Percentiles rank a stretch among this genome's conserved stretches.
These are phyloP conservation scores for Notarius quadriscutis DNA, from an alignment of 2,113 vertebrate species.

Conservation along the genomic window DNA sequence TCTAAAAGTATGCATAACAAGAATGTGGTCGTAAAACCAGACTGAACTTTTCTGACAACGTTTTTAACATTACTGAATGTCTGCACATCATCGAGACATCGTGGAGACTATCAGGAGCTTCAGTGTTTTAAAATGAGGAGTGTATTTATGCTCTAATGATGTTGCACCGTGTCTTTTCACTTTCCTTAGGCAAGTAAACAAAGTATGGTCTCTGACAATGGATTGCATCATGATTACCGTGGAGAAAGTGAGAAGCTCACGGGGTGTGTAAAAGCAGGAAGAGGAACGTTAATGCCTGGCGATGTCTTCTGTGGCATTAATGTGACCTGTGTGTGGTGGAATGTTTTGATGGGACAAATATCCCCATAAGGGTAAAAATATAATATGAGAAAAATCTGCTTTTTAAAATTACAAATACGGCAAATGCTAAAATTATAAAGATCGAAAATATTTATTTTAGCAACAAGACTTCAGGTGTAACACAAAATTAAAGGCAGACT, in stretches of 20 bases:
- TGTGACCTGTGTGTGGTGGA: neutral
- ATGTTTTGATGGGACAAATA: neutral
- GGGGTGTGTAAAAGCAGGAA: neutral
- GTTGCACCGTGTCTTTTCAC: neutral
- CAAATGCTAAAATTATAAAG: no score
- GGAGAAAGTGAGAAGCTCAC: neutral
- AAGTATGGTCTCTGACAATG: neutral
- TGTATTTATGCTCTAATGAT: neutral
- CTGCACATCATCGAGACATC: neutral
- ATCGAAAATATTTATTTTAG: no score
- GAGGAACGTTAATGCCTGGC: neutral
- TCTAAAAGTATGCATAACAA: neutral
- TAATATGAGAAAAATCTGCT: neutral
- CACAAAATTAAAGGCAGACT: no score
- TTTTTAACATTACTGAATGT: neutral
- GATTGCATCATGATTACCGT: neutral
- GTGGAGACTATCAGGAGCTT: neutral
- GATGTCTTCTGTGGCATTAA: neutral
- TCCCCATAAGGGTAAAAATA: neutral
- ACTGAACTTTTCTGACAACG: neutral
- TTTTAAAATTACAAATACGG: neutral
- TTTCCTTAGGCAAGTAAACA: no score
- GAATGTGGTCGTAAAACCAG: neutral
- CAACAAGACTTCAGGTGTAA: no score
- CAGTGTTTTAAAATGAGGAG: neutral